Percentiles rank a stretch among this genome's conserved stretches.
Evolutionary conservation across 2,888 invertebrate genomes (phyloP).

Genomic region (Hermaeophaga mercurialis): DNA sequence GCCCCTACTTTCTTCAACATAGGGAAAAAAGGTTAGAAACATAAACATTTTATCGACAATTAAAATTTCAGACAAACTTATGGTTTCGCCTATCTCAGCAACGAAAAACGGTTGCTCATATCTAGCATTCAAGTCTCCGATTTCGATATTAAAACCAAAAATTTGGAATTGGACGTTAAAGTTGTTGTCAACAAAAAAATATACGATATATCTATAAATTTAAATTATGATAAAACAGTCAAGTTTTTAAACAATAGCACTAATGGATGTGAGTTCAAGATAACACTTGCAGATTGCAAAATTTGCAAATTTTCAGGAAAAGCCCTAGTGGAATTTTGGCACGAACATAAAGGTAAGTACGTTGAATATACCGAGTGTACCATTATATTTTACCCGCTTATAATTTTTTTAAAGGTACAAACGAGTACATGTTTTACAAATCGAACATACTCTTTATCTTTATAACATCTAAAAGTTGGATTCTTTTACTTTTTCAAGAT

Average conservation of each 20-base stretch:
- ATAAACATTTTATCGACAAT: too few species aligned
- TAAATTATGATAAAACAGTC: slow-evolving; percentile 33
- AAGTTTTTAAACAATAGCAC: slow-evolving; percentile 30
- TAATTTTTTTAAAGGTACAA: too few species aligned
- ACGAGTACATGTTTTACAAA: too few species aligned
- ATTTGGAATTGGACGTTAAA: slow-evolving; percentile 60
- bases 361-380: too few species aligned
- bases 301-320: slow-evolving; percentile 53
- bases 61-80: slow-evolving; percentile 59
- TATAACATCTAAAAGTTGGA: too few species aligned
- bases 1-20: too few species aligned
- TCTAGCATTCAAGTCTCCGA: slow-evolving; percentile 53
- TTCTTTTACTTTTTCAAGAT: too few species aligned
- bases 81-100: slow-evolving; percentile 62
- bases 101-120: slow-evolving; percentile 56
- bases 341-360: slow-evolving; percentile 46
- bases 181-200: slow-evolving; percentile 37
- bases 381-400: too few species aligned
- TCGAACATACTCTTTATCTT: too few species aligned
- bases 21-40: too few species aligned
- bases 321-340: slow-evolving; percentile 56
- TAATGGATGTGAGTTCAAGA: slow-evolving; percentile 43
- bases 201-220: slow-evolving; percentile 43
- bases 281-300: slow-evolving; percentile 45
- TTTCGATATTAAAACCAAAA: slow-evolving; percentile 49